phyloP scores from a whole-genome alignment of 2,797 vertebrate species.

The Cossypha polioptera region DNA sequence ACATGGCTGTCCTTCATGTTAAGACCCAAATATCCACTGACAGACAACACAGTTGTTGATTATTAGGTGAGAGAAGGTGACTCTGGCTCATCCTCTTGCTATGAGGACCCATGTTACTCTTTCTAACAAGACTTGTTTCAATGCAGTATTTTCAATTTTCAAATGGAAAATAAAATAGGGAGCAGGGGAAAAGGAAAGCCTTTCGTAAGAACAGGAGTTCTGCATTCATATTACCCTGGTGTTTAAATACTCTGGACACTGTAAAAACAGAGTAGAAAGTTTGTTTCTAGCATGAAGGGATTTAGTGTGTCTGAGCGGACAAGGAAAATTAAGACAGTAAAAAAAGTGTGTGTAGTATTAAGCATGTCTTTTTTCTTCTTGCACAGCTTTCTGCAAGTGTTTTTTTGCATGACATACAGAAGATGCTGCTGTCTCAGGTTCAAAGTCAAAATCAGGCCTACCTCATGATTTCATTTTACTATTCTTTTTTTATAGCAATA shows the following conservation, averaged over 20 bases:
- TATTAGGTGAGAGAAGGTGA: not conserved
- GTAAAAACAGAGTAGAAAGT: not conserved
- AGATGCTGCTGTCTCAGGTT: not conserved
- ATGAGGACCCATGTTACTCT: not conserved
- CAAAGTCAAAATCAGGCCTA: not conserved
- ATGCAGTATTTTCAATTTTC: not conserved
- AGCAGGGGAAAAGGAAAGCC: not conserved
- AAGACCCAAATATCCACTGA: not conserved
- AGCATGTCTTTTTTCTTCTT: not conserved
- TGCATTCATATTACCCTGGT: not conserved
- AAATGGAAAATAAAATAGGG: not conserved
- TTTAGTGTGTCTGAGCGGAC: not conserved
- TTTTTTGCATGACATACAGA: not conserved
- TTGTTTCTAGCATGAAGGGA: not conserved
- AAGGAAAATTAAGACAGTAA: not conserved
- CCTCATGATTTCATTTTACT: not conserved
- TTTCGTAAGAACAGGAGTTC: not conserved
- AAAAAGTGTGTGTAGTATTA: not conserved
- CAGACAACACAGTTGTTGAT: not conserved
- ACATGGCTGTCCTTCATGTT: not conserved
- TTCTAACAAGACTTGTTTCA: not conserved
- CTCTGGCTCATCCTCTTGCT: not conserved
- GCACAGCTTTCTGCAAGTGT: not conserved
- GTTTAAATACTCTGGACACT: not conserved
- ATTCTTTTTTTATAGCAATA: not conserved